Base-by-base conservation (phyloP, 2,888 invertebrate species). In the Plagodis pulveraria region DNA sequence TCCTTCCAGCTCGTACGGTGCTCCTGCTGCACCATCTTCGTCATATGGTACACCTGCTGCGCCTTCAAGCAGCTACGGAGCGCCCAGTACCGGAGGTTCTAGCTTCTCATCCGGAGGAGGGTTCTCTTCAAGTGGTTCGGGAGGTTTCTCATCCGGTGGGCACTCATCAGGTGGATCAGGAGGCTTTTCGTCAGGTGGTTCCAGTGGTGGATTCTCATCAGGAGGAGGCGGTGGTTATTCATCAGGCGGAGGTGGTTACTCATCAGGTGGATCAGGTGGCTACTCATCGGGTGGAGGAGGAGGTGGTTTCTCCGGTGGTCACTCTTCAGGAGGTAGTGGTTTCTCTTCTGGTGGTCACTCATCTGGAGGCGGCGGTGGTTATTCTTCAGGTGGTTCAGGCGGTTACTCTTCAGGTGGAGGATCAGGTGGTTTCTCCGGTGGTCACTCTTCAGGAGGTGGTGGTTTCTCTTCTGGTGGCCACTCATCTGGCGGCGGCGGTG, bases 61-160 rank as follows among this genome's bases (percentile, higher is more conserved):
- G 0, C 77, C 93, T 11, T 82, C 87, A 10, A 78, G 81, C 36
- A 86, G 84, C 56, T 90, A 89, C 50, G 90, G 92, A 2, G 71
- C 83, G 68, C 87, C 88, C 84, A 72, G 82, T 87, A 63, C 89
- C 0, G 62, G 67, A 22, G 63, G 65, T 10, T 62, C 55, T 56
- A 59, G 62, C 12, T 62, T 58, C 54, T 62, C 62, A 52, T 72
- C 87, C 35, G 68, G 63, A 33, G 70, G 73, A 52, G 83, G 83
- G n/a, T 42, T 76, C 76, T 62, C 78, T 73, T 42, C 81, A 4
- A 50, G 56, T 22, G 62, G 58, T 4, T 72, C 65, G 34, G 71
- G 73, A 5, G 70, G 78, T 8, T 76, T 72, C 51, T 76, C 76
- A 5, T 72, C 65, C 34, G 71, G 73, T 1, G 73, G 73, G 36